Evolutionary conservation across 2,888 invertebrate genomes (phyloP).

Genomic region (Coleophora flavipennella): DNA sequence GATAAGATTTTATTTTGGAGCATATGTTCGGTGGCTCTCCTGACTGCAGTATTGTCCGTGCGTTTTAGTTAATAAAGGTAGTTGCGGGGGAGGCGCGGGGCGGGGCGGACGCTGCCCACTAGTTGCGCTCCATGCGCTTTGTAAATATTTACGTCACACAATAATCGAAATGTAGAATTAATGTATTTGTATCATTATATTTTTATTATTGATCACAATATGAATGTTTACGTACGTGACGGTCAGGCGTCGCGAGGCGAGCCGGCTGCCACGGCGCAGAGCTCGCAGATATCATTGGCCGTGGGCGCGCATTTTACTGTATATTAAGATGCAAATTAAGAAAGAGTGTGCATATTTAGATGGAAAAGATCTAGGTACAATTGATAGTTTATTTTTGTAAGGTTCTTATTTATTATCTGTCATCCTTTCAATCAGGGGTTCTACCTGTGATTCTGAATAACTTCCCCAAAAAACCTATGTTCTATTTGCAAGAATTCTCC

Average conservation of each 20-base stretch:
- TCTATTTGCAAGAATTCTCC: no score
- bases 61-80: slow-evolving; percentile 68
- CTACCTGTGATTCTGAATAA: no score
- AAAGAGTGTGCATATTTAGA: slow-evolving; percentile 61
- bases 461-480: no score
- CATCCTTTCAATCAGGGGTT: no score
- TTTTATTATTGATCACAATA: slow-evolving; percentile 70
- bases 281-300: slow-evolving; percentile 33
- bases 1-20: slow-evolving; percentile 51
- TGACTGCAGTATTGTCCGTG: slow-evolving; percentile 41
- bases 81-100: slow-evolving; percentile 25
- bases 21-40: slow-evolving; percentile 59
- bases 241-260: slow-evolving; percentile 25
- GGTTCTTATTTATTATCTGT: no score
- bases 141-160: slow-evolving; percentile 73
- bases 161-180: slow-evolving; percentile 70
- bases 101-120: slow-evolving; percentile 11
- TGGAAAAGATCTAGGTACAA: slow-evolving; percentile 72
- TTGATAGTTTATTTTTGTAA: slow-evolving; percentile 73
- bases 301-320: slow-evolving; percentile 38
- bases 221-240: slow-evolving; percentile 56
- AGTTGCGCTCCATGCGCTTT: slow-evolving; percentile 49
- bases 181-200: slow-evolving; percentile 73
- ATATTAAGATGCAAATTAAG: slow-evolving; percentile 51
- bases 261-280: slow-evolving; percentile 19